phyloP scores from a whole-genome alignment of 1,140 invertebrate genomes.

The Heliconius eleuchia region DNA sequence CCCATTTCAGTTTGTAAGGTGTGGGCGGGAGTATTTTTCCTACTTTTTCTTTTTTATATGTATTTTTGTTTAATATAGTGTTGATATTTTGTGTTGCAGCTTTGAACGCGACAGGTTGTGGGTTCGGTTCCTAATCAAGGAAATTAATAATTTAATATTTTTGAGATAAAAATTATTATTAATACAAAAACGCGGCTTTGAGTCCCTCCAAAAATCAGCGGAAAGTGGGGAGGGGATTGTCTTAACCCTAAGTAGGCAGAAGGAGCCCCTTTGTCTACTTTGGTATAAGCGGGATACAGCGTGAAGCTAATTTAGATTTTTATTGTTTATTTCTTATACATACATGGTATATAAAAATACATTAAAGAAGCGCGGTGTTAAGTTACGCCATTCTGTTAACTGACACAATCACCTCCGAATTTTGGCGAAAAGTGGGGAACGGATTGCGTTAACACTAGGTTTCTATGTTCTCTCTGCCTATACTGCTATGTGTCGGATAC shows the following conservation, averaged over 20 bases:
- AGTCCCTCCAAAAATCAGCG: background rate
- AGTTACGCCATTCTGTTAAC: no score
- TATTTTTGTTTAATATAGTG: background rate
- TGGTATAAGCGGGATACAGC: background rate
- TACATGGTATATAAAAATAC: no score
- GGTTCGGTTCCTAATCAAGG: background rate
- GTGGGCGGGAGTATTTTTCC: background rate
- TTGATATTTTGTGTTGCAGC: background rate
- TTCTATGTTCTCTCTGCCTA: no score
- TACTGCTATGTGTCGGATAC: no score
- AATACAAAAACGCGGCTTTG: no score
- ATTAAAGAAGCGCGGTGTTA: no score
- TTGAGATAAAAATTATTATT: no score
- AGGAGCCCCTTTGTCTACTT: no score
- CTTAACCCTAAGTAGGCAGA: background rate
- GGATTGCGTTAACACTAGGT: no score
- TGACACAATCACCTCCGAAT: no score
- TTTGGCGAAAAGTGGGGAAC: no score
- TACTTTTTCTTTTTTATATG: background rate
- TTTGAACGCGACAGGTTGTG: background rate
- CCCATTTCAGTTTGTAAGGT: constrained; percentile 14
- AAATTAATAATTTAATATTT: background rate
- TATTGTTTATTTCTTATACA: no score
- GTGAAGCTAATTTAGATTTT: background rate
- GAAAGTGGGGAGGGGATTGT: background rate